Conservation (phyloP, 2,888 invertebrate genomes). For the Cacoxenus indagator region DNA sequence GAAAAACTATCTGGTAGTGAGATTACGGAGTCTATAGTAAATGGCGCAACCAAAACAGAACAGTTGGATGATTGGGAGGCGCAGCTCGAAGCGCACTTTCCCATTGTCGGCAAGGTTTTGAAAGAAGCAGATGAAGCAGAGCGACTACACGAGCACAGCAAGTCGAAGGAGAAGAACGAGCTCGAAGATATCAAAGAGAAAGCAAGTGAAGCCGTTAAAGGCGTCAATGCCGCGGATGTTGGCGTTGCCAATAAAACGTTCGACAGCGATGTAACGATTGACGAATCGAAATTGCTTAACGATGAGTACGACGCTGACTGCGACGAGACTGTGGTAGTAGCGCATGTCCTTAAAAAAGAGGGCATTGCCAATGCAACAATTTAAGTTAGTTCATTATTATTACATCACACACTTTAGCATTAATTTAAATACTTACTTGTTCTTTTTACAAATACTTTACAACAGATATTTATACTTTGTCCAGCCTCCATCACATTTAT, state of each 20-base stretch:
- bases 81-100: conserved; percentile 37
- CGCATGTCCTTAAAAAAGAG: background rate
- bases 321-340: background rate
- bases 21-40: no score
- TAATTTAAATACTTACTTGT: background rate
- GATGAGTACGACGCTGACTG: background rate
- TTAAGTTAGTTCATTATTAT: background rate
- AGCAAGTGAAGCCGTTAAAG: background rate
- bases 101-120: conserved; percentile 32
- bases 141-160: background rate
- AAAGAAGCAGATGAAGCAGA: background rate
- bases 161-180: background rate
- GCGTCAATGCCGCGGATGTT: background rate
- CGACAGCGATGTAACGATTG: background rate
- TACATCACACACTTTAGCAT: background rate
- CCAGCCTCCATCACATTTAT: conserved; percentile 29
- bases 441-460: background rate
- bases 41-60: no score
- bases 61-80: conserved; percentile 30
- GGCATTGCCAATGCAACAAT: background rate
- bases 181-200: background rate
- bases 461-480: background rate
- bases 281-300: background rate
- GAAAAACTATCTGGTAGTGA: conserved; percentile 37
- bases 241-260: background rate